phyloP scores from a whole-genome alignment of 2,797 vertebrate genomes.

The Sebastes vulpes region DNA sequence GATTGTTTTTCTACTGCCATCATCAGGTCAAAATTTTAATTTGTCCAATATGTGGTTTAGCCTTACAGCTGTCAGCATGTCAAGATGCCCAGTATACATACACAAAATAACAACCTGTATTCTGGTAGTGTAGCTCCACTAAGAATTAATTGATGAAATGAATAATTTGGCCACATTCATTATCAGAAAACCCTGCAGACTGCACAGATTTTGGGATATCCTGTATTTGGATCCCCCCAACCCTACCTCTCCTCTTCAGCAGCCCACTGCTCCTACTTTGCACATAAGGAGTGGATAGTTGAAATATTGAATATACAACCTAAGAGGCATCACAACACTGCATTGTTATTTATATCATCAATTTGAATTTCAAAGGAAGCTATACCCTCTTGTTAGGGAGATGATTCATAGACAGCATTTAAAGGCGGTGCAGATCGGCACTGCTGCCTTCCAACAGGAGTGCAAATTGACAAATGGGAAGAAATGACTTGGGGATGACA shows the following conservation, averaged over 20 bases:
- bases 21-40: neutral
- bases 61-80: neutral
- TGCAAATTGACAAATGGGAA: slow-evolving; percentile 10
- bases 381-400: slow-evolving; percentile 21
- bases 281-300: neutral
- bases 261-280: neutral
- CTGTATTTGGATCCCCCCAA: neutral
- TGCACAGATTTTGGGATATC: neutral
- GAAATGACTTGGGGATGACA: neutral
- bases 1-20: neutral
- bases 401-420: slow-evolving; percentile 38
- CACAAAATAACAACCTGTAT: neutral
- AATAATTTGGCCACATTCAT: neutral
- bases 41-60: neutral
- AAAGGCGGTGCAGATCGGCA: neutral
- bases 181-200: neutral
- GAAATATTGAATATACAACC: slow-evolving; percentile 11
- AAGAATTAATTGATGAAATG: neutral
- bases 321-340: neutral
- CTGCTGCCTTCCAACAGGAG: neutral
- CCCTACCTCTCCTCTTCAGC: neutral
- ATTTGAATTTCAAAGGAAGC: slow-evolving; percentile 58
- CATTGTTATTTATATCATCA: slow-evolving; percentile 46
- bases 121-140: neutral
- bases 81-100: neutral